Conservation (phyloP, 2,797 vertebrate genomes). For the Zenarchopterus dispar region DNA sequence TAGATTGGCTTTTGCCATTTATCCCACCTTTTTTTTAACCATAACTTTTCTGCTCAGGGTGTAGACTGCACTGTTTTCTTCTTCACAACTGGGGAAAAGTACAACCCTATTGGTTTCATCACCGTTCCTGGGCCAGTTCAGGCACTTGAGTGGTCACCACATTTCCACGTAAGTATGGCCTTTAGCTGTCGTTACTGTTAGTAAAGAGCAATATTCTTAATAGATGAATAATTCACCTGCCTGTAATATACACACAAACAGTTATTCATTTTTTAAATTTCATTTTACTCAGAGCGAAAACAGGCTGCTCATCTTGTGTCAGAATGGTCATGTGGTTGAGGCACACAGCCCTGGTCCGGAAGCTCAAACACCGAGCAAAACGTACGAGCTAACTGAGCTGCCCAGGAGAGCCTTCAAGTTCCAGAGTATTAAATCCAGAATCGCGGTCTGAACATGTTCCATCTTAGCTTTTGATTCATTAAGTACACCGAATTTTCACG, state of each 20-base stretch:
- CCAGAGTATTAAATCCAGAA: conserved; percentile 90
- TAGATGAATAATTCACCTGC: no score
- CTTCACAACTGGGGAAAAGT: conserved; percentile 85
- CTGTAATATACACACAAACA: neutral
- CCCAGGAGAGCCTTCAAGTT: conserved; percentile 85
- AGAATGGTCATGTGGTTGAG: conserved; percentile 87
- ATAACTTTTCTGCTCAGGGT: conserved; percentile 79
- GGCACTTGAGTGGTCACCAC: conserved; percentile 88
- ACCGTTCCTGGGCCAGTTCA: conserved; percentile 89
- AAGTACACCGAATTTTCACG: no score
- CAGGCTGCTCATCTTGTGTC: conserved; percentile 88
- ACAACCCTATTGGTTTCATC: conserved; percentile 89
- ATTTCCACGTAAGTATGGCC: conserved; percentile 84
- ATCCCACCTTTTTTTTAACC: neutral
- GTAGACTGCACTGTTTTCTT: conserved; percentile 93
- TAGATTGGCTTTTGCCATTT: neutral
- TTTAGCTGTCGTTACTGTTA: neutral
- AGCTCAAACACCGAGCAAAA: conserved; percentile 53
- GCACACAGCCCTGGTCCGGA: conserved; percentile 75
- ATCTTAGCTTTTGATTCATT: neutral
- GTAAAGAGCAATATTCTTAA: neutral
- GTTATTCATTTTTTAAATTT: neutral
- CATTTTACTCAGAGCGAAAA: conserved; percentile 77
- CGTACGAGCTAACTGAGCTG: conserved; percentile 84
- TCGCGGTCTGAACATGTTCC: conserved; percentile 72